These are phyloP conservation scores for Scaptomyza polygonia DNA, from an alignment of 2,888 invertebrate species.

Conservation along the genomic window DNA sequence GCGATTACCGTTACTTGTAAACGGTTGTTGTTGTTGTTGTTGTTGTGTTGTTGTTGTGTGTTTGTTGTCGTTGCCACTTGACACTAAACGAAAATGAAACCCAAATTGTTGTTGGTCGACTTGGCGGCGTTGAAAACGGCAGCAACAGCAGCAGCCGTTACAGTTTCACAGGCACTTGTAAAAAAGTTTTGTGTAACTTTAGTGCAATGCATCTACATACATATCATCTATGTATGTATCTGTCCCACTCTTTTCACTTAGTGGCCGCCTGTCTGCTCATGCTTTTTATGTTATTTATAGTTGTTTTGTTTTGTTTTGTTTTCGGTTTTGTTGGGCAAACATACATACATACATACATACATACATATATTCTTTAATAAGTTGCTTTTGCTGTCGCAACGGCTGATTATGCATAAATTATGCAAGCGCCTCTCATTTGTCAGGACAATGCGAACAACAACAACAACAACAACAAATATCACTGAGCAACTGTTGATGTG, in stretches of 20 bases:
- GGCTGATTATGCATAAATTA: conserved; percentile 76
- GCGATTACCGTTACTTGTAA: conserved; percentile 74
- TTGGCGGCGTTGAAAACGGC: conserved; percentile 30
- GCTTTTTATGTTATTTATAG: conserved; percentile 65
- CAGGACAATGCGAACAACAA: conserved; percentile 27
- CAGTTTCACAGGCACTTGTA: conserved; percentile 69
- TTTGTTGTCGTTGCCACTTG: conserved; percentile 65
- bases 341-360: conserved; percentile 8
- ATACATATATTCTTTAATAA: conserved; percentile 71
- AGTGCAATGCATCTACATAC: neutral
- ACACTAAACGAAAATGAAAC: conserved; percentile 79
- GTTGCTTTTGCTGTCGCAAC: conserved; percentile 67
- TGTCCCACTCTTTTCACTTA: neutral
- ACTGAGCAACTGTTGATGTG: too few relatives aligned
- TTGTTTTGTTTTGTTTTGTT: conserved; percentile 59
- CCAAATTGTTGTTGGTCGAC: conserved; percentile 65
- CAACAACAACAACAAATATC: conserved; percentile 26
- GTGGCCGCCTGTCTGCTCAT: neutral
- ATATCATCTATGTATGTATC: too few relatives aligned
- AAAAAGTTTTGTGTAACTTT: conserved; percentile 43
- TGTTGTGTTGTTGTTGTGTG: conserved; percentile 24
- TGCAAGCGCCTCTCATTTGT: conserved; percentile 53
- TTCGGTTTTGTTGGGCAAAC: conserved; percentile 56
- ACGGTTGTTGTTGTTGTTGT: conserved; percentile 25
- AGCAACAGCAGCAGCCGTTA: conserved; percentile 30